Base-by-base conservation (phyloP, 2,113 vertebrate species). In the Protobothrops mucrosquamatus region DNA sequence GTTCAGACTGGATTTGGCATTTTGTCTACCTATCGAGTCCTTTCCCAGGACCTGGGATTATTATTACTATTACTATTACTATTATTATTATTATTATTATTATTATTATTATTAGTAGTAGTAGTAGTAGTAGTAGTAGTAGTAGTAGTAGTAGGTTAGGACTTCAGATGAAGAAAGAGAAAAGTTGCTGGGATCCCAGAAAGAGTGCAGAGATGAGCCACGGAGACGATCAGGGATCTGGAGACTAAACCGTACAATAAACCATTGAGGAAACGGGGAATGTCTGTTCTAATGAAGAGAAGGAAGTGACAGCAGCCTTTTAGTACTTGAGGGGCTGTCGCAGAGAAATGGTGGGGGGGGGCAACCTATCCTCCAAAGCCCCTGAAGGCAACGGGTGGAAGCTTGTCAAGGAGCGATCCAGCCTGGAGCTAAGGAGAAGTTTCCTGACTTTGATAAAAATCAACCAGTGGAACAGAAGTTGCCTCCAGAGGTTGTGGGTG, bases 261-360 rank as follows among this genome's bases (percentile, higher is more conserved):
- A 14, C 29, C n/a, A n/a, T 69, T n/a, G 61, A n/a, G 61, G 61
- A 14, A n/a, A 64, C 1, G 9, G 24, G 11, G 61, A 11, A 9
- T 5, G 26, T 64, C 61, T 59, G 7, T 9, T n/a, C 29, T 6
- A n/a, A n/a, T 15, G 29, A n/a, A n/a, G 61, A 9, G 12, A 15
- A n/a, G 11, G 29, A 6, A 0, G 0, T n/a, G 61, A 14, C 5
- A n/a, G 29, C 61, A 2, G 4, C 10, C 61, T 15, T 15, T 29
- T 1, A 69, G 11, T n/a, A n/a, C 11, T n/a, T 15, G 29, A n/a
- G 3, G 61, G 29, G 1, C 26, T n/a, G 61, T 1, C 29, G 14
- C 11, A n/a, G 29, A n/a, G 61, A n/a, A 69, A n/a, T n/a, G n/a
- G n/a, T n/a, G 61, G 1, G 4, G 59, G 9, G 26, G 29, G 12